phyloP scores from a whole-genome alignment of 2,888 invertebrate genomes.

The Abrostola tripartita region DNA sequence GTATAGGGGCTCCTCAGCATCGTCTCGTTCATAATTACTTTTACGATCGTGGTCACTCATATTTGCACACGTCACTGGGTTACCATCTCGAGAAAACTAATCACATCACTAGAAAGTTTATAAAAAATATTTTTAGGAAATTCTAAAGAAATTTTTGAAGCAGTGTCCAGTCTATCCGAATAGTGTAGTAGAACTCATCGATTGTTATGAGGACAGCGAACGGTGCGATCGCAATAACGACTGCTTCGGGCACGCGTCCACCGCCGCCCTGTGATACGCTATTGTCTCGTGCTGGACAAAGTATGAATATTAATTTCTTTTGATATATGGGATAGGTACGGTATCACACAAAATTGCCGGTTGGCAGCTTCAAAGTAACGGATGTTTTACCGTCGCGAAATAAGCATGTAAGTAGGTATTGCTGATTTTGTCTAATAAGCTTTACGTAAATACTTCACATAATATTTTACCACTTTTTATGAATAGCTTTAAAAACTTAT shows the following conservation, averaged over 20 bases:
- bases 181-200: constrained; percentile 79
- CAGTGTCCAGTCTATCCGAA: constrained; percentile 68
- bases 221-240: constrained; percentile 81
- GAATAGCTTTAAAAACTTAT: too few species aligned
- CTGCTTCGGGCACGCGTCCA: constrained; percentile 74
- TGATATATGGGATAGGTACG: constrained; percentile 51
- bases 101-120: constrained; percentile 55
- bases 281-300: constrained; percentile 79
- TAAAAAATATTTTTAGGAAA: constrained; percentile 36
- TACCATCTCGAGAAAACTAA: constrained; percentile 51
- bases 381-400: not conserved
- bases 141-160: constrained; percentile 26
- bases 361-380: constrained; percentile 18
- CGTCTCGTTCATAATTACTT: constrained; percentile 76
- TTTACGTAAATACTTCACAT: too few species aligned
- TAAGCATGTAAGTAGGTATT: too few species aligned
- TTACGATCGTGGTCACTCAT: constrained; percentile 83
- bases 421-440: too few species aligned
- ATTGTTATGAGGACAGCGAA: constrained; percentile 82
- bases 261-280: constrained; percentile 73
- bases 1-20: constrained; percentile 76
- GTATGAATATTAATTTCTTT: constrained; percentile 81
- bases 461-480: too few species aligned
- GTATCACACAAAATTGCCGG: constrained; percentile 41
- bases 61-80: constrained; percentile 58